phyloP scores from a whole-genome alignment of 2,113 vertebrate species.

The Nycticryphes semicollaris region DNA sequence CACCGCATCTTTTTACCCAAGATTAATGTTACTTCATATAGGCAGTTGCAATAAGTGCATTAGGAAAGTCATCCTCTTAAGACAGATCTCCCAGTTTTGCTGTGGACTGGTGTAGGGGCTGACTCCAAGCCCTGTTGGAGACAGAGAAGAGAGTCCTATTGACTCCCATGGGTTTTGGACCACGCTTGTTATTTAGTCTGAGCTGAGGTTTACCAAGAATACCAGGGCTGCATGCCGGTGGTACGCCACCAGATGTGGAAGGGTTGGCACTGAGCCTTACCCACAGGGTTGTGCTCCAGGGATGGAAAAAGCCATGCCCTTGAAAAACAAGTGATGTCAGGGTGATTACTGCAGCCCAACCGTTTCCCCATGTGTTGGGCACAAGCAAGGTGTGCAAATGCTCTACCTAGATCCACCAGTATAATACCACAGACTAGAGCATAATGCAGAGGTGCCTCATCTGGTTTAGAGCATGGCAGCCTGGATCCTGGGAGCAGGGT shows the following conservation, averaged over 20 bases:
- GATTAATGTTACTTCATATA: not conserved
- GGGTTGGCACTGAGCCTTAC: not conserved
- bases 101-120: not conserved
- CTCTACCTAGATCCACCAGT: not conserved
- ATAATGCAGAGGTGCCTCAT: not conserved
- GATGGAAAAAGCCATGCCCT: not conserved
- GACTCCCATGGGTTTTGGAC: not conserved
- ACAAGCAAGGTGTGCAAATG: not conserved
- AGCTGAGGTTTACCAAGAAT: constrained; percentile 47
- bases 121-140: not conserved
- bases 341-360: not conserved
- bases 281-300: accelerated
- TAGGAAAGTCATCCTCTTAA: not conserved
- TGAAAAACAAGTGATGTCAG: constrained; percentile 31
- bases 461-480: not conserved
- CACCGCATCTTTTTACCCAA: not conserved
- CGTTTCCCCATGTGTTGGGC: not conserved
- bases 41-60: not conserved
- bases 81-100: not conserved
- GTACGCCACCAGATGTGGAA: not conserved
- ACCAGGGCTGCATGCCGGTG: not conserved
- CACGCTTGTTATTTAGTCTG: not conserved
- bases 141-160: not conserved
- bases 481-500: not conserved
- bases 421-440: not conserved